Base-by-base conservation (phyloP, 2,113 vertebrate genomes). In the Circaetus cinerascens region DNA sequence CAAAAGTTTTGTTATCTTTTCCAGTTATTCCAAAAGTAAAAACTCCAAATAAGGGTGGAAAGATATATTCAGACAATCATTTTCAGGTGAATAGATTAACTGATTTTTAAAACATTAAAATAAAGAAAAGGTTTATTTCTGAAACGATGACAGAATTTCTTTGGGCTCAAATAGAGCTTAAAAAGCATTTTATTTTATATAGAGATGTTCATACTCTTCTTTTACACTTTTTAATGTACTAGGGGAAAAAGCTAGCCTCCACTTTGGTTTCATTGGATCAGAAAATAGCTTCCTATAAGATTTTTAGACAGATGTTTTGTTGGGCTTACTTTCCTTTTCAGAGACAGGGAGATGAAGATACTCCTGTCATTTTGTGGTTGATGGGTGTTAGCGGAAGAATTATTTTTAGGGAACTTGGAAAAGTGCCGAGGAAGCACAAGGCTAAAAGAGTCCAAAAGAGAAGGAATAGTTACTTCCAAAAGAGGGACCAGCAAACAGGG, bases 401-500 rank as follows among this genome's bases (percentile, higher is more conserved):
- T 95, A 94, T 96, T 97, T 97, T 97, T 94, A 96, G 94, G 73
- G 41, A 94, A 69, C 30, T 50, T 97, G 94, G 93, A 91, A 80
- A 79, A 90, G 38, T 34, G 74, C 84, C 29, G 2, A 97, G 91
- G 89, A 97, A 95, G 69, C 57, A 83, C 53, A 79, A 90, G 67
- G 71, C 67, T 88, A 66, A 38, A 90, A 90, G 62, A 87, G 63
- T 29, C 69, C 34, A 86, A 74, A 53, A 82, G 62, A 85, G 40
- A 81, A 89, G 50, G 45, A 87, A 85, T 9, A 68, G 71, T 62
- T 66, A 78, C 62, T 95, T 95, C 77, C 89, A 88, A 73, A 82
- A 88, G 76, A 73, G 32, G 13, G 57, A 85, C 32, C 19, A 66
- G 50, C 34, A 90, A 79, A 83, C n/a, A 93, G 36, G 19, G 55